Conservation (phyloP, 2,888 invertebrate species). For the Eremobia ochroleuca region DNA sequence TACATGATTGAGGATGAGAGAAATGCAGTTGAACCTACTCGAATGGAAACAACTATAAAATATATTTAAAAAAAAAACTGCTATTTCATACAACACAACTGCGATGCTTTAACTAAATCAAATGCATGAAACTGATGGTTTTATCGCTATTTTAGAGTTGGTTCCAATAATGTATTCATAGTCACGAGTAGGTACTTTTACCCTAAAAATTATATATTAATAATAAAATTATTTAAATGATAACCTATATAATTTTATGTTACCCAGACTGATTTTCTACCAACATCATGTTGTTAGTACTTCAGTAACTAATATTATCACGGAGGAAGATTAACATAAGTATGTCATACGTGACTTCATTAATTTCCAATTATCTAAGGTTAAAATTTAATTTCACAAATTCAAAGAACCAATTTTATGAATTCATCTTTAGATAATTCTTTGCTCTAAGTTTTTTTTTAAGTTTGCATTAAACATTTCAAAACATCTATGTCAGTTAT, state of each 20-base stretch:
- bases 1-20: not conserved
- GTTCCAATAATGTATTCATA: not conserved
- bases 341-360: not conserved
- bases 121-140: not conserved
- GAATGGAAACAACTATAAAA: not conserved
- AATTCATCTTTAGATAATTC: not conserved
- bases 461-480: not conserved
- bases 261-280: not conserved
- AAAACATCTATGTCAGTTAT: not conserved
- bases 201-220: too few species aligned
- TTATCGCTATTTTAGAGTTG: not conserved
- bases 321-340: not conserved
- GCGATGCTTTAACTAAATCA: not conserved
- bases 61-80: too few species aligned
- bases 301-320: not conserved
- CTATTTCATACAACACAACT: not conserved
- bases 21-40: not conserved
- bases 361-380: not conserved
- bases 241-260: not conserved
- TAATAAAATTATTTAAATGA: too few species aligned
- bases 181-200: not conserved
- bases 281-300: not conserved
- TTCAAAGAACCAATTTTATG: not conserved
- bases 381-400: constrained; percentile 12
- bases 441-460: not conserved